Base-by-base conservation (phyloP, 2,888 invertebrate species). In the Busseola fusca region DNA sequence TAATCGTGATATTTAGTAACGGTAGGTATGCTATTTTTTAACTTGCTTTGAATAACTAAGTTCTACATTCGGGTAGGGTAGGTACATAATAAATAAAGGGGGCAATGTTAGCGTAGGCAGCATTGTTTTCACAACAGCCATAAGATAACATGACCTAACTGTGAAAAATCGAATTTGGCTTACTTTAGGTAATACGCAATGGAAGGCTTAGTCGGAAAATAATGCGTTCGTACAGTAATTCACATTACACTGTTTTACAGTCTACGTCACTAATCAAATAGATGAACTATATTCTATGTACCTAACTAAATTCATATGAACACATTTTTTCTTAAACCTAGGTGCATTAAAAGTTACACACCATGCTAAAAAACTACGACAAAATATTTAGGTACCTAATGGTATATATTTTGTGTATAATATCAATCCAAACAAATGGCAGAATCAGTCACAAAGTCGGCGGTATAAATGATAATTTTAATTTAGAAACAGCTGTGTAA, bases 251-350 rank as follows among this genome's bases (percentile, higher is more conserved):
- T 95, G 94, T 94, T 92, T 91, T 91, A 94, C 94, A 94, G 93
- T 93, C 92, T 93, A 94, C 88, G 87, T 89, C 87, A 89, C 91
- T 93, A 93, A 81, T 81, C 73, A 80, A 84, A 89, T 90, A 90
- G 91, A 91, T 90, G 90, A 93, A 91, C 90, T 92, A 92, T 91
- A 91, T 82, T 90, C 92, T 95, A 94, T 91, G 88, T 92, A 86
- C 87, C 87, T 90, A 91, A 94, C 94, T 94, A 95, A 94, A 94
- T 94, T 94, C 91, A 94, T 94, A 95, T 95, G 95, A 95, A 95
- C 95, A 95, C 95, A 95, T 95, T 93, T 94, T 94, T 94, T 87
- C 94, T 94, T 94, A 95, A 85, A 77, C 75, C 93, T 94, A 95
- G 89, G 91, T 93, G 93, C 92, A 91, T 91, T 90, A 86, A 89